These are phyloP conservation scores for Adelges cooleyi DNA, from an alignment of 1,140 invertebrate genomes.

Conservation along the genomic window DNA sequence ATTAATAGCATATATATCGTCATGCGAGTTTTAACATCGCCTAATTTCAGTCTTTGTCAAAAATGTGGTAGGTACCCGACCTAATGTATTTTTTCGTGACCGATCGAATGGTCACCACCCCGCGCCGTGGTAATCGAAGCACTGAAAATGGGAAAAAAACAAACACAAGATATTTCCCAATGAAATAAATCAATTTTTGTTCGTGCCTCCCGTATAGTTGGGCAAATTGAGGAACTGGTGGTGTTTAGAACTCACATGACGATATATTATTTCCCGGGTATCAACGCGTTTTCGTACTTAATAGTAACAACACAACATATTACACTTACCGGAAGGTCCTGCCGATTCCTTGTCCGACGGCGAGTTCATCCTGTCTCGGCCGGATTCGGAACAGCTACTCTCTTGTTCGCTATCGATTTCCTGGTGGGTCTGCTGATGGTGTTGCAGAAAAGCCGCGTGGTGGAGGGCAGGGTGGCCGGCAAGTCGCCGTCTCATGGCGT, in stretches of 20 bases:
- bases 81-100: too few relatives aligned
- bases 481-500: constrained; percentile 33
- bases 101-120: too few relatives aligned
- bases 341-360: constrained; percentile 31
- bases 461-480: constrained; percentile 30
- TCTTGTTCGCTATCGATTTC: constrained; percentile 36
- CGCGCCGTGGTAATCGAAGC: too few relatives aligned
- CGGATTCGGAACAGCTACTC: constrained; percentile 38
- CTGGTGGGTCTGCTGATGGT: constrained; percentile 21
- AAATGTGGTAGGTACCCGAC: too few relatives aligned
- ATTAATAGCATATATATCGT: too few relatives aligned
- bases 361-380: constrained; percentile 32
- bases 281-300: neutral
- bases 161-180: too few relatives aligned
- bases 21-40: too few relatives aligned
- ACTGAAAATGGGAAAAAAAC: too few relatives aligned
- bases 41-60: too few relatives aligned
- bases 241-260: neutral
- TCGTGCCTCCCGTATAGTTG: neutral
- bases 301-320: neutral
- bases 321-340: constrained; percentile 35
- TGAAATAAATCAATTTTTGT: too few relatives aligned
- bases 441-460: constrained; percentile 30
- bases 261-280: neutral
- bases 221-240: neutral